Conservation (phyloP, 2,888 invertebrate genomes). For the Tinea trinotella region DNA sequence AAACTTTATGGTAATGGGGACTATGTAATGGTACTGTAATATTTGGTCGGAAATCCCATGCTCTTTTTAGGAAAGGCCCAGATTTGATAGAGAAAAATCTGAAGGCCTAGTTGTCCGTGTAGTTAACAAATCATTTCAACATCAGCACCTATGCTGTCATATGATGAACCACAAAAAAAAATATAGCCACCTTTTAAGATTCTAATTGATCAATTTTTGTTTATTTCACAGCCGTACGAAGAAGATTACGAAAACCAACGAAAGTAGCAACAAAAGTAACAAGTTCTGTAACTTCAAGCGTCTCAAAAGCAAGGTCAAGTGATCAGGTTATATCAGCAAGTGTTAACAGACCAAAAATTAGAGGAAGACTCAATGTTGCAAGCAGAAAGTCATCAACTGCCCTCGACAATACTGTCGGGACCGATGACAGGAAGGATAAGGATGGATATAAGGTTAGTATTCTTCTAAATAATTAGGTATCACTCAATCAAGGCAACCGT, state of each 20-base stretch:
- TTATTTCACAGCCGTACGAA: conserved; percentile 68
- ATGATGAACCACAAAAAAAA: too few species aligned
- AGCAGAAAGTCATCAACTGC: conserved; percentile 69
- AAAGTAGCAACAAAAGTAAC: conserved; percentile 73
- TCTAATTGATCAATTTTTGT: neutral
- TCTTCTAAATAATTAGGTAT: neutral
- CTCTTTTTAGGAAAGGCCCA: too few species aligned
- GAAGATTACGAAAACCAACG: conserved; percentile 78
- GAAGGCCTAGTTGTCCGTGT: too few species aligned
- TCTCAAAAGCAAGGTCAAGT: conserved; percentile 40
- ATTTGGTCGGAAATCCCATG: too few species aligned
- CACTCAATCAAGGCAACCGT: too few species aligned
- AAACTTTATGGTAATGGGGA: too few species aligned
- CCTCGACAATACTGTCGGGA: conserved; percentile 67
- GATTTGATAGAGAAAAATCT: too few species aligned
- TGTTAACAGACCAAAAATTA: conserved; percentile 78
- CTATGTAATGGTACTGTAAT: too few species aligned
- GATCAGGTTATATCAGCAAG: conserved; percentile 65
- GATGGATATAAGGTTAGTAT: conserved; percentile 77
- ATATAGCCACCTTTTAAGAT: too few species aligned
- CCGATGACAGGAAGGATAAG: conserved; percentile 75
- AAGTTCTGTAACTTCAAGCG: conserved; percentile 75
- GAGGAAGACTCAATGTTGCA: conserved; percentile 72
- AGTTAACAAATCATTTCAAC: too few species aligned
- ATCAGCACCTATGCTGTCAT: too few species aligned